Evolutionary conservation across 2,797 vertebrate genomes (phyloP).

Genomic region (Gorsachius magnificus): DNA sequence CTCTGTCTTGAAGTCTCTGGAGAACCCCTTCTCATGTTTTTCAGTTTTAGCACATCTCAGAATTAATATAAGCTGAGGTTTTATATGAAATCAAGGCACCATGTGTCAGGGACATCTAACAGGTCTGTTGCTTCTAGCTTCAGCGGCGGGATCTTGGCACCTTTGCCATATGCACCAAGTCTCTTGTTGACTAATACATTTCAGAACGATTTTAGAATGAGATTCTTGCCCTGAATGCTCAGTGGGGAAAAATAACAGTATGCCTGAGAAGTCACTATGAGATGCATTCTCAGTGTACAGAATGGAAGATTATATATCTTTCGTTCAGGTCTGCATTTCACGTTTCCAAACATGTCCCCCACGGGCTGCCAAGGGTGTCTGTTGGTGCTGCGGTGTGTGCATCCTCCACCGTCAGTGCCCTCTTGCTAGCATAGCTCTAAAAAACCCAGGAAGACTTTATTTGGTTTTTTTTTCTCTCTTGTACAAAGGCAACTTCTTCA

Average conservation of each 20-base stretch:
- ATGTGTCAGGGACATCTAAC: neutral
- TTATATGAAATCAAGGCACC: neutral
- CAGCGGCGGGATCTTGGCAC: neutral
- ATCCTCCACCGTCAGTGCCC: neutral
- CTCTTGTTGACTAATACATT: constrained; percentile 1
- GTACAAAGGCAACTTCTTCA: neutral
- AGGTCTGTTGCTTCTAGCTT: neutral
- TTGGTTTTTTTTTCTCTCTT: neutral
- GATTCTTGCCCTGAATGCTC: neutral
- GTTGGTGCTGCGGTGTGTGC: neutral
- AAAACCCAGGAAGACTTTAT: neutral
- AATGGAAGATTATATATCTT: neutral
- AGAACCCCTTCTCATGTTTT: neutral
- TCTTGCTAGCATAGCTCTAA: neutral
- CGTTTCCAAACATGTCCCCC: neutral
- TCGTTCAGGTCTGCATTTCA: neutral
- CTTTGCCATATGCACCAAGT: neutral
- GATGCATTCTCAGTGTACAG: neutral
- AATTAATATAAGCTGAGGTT: constrained; percentile 21
- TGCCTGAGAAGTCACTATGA: neutral
- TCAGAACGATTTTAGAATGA: constrained; percentile 21
- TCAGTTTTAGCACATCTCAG: neutral
- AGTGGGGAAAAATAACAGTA: neutral
- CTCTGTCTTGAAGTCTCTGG: neutral
- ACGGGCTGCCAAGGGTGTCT: neutral